Evolutionary conservation across 2,113 vertebrate genomes (phyloP).

Genomic region (Hippotragus niger): DNA sequence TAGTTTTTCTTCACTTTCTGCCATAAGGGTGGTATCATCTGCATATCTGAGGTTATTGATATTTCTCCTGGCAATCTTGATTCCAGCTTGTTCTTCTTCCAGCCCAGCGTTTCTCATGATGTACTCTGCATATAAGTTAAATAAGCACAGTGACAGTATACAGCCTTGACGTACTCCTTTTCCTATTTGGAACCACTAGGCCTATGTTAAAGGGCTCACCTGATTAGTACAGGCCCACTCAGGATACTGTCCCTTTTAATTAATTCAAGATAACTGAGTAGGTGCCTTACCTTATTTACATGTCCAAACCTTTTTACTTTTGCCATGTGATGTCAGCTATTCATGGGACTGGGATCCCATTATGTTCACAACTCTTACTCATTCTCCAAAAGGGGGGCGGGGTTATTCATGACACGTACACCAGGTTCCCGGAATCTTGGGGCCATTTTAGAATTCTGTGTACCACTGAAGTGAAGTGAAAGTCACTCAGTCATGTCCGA

Average conservation of each 20-base stretch:
- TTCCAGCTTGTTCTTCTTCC: not conserved
- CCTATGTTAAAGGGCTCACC: not conserved
- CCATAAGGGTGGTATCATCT: not conserved
- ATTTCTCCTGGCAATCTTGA: not conserved
- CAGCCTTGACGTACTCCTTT: not conserved
- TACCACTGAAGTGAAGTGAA: not conserved
- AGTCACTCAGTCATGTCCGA: rapidly evolving
- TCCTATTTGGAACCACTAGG: not conserved
- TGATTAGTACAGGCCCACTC: not conserved
- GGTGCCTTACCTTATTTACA: not conserved
- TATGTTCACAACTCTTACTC: not conserved
- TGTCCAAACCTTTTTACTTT: not conserved
- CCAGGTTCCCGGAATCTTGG: not conserved
- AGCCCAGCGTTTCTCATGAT: not conserved
- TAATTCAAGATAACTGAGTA: not conserved
- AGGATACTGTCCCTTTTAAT: not conserved
- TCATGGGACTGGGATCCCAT: not conserved
- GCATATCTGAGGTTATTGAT: not conserved
- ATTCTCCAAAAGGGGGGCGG: not conserved
- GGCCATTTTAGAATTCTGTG: not conserved
- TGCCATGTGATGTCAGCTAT: not conserved
- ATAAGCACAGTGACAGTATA: not conserved
- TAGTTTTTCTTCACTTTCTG: not conserved
- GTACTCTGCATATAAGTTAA: not conserved
- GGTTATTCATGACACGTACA: not conserved